A percentile compares a stretch with the other conserved stretches of the same genome.
These are phyloP conservation scores for Sebastes hopkinsi DNA, from an alignment of 2,797 vertebrate genomes.

Conservation along the genomic window DNA sequence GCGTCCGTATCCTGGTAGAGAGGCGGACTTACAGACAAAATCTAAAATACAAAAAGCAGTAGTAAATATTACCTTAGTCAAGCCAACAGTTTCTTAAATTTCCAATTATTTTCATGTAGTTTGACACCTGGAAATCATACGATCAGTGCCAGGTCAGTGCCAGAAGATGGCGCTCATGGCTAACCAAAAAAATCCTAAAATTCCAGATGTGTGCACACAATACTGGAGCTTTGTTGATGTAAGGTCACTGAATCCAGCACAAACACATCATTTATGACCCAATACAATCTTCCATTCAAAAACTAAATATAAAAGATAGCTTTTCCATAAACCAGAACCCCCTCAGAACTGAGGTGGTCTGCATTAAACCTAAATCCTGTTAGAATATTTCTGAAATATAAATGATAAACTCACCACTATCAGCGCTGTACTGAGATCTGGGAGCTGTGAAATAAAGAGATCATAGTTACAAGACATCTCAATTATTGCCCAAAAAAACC, in stretches of 20 bases:
- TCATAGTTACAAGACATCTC: background rate
- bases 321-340: background rate
- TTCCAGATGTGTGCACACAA: constrained; percentile 29
- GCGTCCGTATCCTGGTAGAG: constrained; percentile 92
- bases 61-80: background rate
- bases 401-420: constrained; percentile 70
- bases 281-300: background rate
- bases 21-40: constrained; percentile 92
- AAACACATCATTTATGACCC: background rate
- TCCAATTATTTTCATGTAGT: background rate
- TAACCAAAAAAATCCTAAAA: background rate
- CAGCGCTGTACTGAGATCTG: constrained; percentile 69
- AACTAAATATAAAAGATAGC: background rate
- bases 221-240: background rate
- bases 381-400: background rate
- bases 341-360: background rate
- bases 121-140: background rate
- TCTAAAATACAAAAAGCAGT: constrained; percentile 77
- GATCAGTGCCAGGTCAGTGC: background rate
- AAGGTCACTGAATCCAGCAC: background rate
- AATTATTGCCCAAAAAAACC: background rate
- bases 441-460: constrained; percentile 62
- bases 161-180: constrained; percentile 70
- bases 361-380: background rate
- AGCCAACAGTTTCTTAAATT: background rate